These are phyloP conservation scores for Talpa occidentalis DNA, from an alignment of 2,113 vertebrate genomes.

Conservation along the genomic window DNA sequence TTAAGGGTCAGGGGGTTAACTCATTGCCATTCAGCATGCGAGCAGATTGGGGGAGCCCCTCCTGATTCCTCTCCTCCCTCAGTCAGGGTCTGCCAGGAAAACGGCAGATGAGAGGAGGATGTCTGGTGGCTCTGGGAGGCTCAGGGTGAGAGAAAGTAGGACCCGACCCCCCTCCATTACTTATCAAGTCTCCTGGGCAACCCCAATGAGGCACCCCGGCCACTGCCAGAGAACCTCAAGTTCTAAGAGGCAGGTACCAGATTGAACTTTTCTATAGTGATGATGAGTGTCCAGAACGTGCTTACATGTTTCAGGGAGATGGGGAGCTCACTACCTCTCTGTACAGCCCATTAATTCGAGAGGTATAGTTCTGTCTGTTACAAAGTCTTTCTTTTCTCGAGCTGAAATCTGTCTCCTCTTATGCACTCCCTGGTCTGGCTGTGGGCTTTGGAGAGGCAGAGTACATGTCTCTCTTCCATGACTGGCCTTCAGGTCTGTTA, in stretches of 20 bases:
- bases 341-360: background rate
- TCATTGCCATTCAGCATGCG: background rate
- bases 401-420: background rate
- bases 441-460: background rate
- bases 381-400: background rate
- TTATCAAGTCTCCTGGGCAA: too few species aligned
- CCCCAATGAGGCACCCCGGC: background rate
- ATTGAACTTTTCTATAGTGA: background rate
- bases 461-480: background rate
- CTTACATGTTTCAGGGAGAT: background rate
- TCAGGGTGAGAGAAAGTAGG: background rate
- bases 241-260: background rate
- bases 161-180: background rate
- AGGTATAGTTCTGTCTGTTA: background rate
- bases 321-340: background rate
- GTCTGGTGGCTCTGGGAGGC: background rate
- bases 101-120: background rate
- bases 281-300: background rate
- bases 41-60: background rate
- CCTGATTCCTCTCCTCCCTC: background rate
- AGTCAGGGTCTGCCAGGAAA: background rate
- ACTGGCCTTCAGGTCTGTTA: background rate
- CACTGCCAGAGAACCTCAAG: background rate
- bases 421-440: background rate
- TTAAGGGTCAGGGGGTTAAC: slow-evolving; percentile 48